Percentiles rank a stretch among this genome's conserved stretches.
Evolutionary conservation across 2,888 invertebrate genomes (phyloP).

Genomic region (Galerucella pusilla): DNA sequence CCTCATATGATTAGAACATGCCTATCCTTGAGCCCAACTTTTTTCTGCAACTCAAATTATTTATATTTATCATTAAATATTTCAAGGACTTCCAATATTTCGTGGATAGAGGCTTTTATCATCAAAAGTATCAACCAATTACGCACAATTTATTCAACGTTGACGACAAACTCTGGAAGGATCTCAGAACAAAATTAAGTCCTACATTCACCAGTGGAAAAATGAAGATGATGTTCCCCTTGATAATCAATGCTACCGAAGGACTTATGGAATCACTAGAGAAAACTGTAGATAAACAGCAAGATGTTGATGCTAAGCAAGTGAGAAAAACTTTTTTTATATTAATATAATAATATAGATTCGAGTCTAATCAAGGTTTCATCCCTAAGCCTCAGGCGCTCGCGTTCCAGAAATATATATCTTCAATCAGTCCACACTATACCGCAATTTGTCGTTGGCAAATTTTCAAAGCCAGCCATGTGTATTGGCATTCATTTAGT

Average conservation of each 20-base stretch:
- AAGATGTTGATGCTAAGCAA: conserved; percentile 64
- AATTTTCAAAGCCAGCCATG: too few species aligned
- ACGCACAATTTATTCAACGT: conserved; percentile 70
- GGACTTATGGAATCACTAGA: conserved; percentile 53
- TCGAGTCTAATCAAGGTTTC: too few species aligned
- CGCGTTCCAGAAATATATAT: too few species aligned
- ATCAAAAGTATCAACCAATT: conserved; percentile 56
- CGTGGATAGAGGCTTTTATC: conserved; percentile 54
- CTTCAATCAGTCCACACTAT: too few species aligned
- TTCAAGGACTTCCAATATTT: conserved; percentile 47
- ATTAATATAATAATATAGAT: too few species aligned
- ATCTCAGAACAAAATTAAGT: conserved; percentile 70
- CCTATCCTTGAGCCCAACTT: too few species aligned
- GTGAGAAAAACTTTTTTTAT: conserved; percentile 35
- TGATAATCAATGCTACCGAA: conserved; percentile 54
- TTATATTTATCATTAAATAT: not conserved
- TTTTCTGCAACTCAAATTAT: not conserved
- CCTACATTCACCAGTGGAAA: conserved; percentile 68
- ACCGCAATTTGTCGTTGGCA: too few species aligned
- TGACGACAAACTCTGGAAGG: conserved; percentile 71
- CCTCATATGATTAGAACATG: too few species aligned
- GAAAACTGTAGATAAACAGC: conserved; percentile 42
- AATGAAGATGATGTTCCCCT: conserved; percentile 63
- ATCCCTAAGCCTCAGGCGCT: too few species aligned
- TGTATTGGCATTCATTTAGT: too few species aligned